These are phyloP conservation scores for Trinorchestia longiramus DNA, from an alignment of 1,140 invertebrate genomes.

Conservation along the genomic window DNA sequence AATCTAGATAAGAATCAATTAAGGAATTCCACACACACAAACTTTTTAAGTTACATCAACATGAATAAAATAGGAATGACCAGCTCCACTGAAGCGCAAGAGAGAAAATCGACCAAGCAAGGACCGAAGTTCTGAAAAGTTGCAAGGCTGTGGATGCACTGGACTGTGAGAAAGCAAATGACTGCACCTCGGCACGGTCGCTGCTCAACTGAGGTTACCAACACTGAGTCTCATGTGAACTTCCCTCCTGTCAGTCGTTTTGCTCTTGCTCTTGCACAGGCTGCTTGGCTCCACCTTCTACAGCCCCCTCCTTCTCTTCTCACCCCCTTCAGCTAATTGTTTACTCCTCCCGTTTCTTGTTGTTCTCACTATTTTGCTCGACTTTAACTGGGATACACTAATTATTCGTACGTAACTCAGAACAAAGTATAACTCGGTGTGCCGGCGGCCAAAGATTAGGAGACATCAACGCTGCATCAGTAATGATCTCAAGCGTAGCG, in stretches of 20 bases:
- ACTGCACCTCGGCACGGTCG: constrained; percentile 20
- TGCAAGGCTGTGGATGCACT: neutral
- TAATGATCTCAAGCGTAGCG: neutral
- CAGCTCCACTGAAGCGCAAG: neutral
- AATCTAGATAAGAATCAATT: neutral
- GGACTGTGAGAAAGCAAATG: neutral
- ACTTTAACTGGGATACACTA: neutral
- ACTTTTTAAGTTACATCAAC: neutral
- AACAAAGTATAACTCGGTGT: neutral
- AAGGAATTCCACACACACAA: neutral
- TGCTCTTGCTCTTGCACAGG: neutral
- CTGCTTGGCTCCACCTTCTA: constrained; percentile 15
- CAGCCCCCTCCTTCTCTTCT: neutral
- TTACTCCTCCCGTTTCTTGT: neutral
- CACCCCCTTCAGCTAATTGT: neutral
- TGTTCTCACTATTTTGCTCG: neutral
- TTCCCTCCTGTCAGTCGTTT: neutral
- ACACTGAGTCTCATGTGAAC: neutral
- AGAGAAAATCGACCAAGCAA: neutral
- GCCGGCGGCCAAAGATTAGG: neutral
- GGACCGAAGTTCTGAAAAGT: neutral
- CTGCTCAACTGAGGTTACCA: constrained; percentile 41
- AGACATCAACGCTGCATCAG: neutral
- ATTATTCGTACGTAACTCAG: neutral
- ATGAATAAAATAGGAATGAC: neutral